These are phyloP conservation scores for Agrochola lota DNA, from an alignment of 2,888 invertebrate species.

Conservation along the genomic window DNA sequence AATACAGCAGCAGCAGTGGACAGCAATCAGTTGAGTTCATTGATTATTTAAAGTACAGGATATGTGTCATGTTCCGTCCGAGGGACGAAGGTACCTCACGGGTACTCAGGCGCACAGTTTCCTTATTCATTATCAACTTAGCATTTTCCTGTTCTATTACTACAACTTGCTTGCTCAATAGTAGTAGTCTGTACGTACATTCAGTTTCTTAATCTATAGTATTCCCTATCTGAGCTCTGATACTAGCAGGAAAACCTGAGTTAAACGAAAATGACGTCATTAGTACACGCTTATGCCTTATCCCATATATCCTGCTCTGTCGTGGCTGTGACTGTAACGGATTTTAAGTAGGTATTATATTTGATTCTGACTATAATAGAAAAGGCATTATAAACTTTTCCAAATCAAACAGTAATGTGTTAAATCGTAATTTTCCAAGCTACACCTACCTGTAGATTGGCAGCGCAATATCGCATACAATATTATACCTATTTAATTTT, in stretches of 20 bases:
- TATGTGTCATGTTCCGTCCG: not conserved
- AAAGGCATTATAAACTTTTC: constrained; percentile 3
- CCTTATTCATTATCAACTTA: constrained; percentile 25
- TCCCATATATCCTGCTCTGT: not conserved
- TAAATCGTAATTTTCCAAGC: constrained; percentile 57
- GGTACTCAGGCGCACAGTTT: constrained; percentile 13
- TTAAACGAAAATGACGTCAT: constrained; percentile 31
- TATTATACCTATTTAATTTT: constrained; percentile 51
- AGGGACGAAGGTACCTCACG: not conserved
- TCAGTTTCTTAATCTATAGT: not conserved
- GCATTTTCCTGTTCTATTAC: constrained; percentile 41
- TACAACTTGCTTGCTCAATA: constrained; percentile 26
- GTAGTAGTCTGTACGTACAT: not conserved
- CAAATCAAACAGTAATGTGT: constrained; percentile 35
- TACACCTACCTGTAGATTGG: constrained; percentile 38
- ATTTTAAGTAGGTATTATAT: not conserved
- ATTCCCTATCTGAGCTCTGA: constrained; percentile 2
- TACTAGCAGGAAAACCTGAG: constrained; percentile 30
- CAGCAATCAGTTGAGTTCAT: no score
- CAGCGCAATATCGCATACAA: constrained; percentile 25
- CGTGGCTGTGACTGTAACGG: not conserved
- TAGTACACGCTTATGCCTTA: not conserved
- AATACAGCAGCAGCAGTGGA: not conserved
- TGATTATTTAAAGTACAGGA: not conserved
- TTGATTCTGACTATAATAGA: not conserved